phyloP scores from a whole-genome alignment of 2,113 vertebrate genomes.

The Pionites leucogaster region DNA sequence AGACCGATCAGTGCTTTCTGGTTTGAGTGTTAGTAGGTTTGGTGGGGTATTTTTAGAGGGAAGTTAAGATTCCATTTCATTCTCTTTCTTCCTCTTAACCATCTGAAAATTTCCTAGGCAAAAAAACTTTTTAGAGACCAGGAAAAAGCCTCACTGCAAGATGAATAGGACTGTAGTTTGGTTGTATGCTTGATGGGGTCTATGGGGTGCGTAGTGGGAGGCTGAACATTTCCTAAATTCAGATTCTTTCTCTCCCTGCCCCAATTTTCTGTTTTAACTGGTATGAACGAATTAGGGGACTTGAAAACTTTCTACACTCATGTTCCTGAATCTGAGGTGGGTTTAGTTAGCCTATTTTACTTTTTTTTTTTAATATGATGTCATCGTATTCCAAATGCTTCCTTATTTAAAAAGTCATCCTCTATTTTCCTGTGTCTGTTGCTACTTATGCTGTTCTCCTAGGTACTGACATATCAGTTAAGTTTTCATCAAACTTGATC shows the following conservation, averaged over 20 bases:
- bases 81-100: not conserved
- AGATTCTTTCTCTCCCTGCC: not conserved
- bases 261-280: not conserved
- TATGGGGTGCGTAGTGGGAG: not conserved
- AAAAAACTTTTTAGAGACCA: not conserved
- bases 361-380: not conserved
- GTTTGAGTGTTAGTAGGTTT: not conserved
- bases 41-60: not conserved
- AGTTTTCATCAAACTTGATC: not conserved
- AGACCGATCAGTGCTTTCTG: not conserved
- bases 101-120: not conserved
- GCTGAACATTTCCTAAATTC: not conserved
- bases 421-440: not conserved
- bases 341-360: not conserved
- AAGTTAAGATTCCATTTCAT: not conserved
- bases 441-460: not conserved
- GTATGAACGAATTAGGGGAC: rapidly evolving
- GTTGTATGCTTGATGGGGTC: not conserved
- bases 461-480: not conserved
- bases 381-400: rapidly evolving
- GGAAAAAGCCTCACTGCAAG: not conserved
- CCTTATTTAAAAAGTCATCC: not conserved
- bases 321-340: not conserved
- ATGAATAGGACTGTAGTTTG: not conserved
- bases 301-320: not conserved